Evolutionary conservation across 1,140 invertebrate genomes (phyloP), one percentile per base, ranked within the genome.

Genomic region (Bombyx mandarina): DNA sequence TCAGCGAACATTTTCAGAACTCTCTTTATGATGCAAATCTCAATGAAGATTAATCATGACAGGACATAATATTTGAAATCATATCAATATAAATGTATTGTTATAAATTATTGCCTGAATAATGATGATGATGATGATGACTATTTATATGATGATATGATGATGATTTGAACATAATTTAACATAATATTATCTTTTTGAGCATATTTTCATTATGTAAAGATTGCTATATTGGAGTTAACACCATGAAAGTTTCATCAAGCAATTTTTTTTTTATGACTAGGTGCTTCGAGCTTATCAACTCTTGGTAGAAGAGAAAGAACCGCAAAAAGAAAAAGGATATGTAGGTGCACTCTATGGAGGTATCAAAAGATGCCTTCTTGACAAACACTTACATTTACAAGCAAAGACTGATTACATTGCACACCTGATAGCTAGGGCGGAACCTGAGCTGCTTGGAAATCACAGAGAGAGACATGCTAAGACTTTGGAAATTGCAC

Each of bases 401-500:
- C 91, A 93, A 78, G 92, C 93, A 54, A 94, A 96, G 79, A 95
- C 94, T 57, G 94, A 97, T 61, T 97, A 96, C 77, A 95, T 98
- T 65, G 92, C 92, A 62, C 92, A 93, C 62, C 89, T 98, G n/a
- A 96, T 98, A 67, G 92, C 92, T 42, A 90, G 95, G 61, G 96
- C 95, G 44, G 96, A 97, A 83, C 95, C 96, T n/a, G 95, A 96
- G 81, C 85, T 96, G 7, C 91, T 96, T 64, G 95, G 94, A 65
- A 94, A 92, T 66, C 89, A 93, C 64, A 91, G 96, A 57, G 97
- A 98, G 82, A 90, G 96, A 54, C 96, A 98, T 86, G 97, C 96
- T 1, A 98, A 98, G 88, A 98, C 96, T 7, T 82, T 98, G 62
- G 96, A 98, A 89, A 96, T 97, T 71, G 97, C 96, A 69, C 97